Evolutionary conservation across 1,140 invertebrate genomes (phyloP).

Genomic region (Heliconius congener): DNA sequence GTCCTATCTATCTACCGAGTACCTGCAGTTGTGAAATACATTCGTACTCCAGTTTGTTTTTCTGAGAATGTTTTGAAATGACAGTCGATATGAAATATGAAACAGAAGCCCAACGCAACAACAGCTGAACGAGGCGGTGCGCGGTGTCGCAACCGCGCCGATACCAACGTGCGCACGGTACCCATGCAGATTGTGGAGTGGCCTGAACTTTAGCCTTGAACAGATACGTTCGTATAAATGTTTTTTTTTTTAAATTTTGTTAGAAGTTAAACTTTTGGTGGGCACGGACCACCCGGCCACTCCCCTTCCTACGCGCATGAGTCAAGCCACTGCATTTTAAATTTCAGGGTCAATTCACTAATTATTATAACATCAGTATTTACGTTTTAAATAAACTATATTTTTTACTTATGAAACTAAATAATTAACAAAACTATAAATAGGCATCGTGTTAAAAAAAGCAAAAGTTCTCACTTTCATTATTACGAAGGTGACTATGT

Average conservation of each 20-base stretch:
- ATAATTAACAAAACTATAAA: neutral
- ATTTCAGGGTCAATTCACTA: slow-evolving; percentile 14
- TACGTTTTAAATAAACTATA: neutral
- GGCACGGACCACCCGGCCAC: too few relatives aligned
- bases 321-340: neutral
- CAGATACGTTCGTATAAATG: too few relatives aligned
- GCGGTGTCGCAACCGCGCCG: neutral
- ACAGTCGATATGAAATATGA: neutral
- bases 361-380: slow-evolving; percentile 14
- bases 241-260: too few relatives aligned
- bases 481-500: too few relatives aligned
- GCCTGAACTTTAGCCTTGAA: too few relatives aligned
- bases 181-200: too few relatives aligned
- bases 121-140: neutral
- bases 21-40: neutral
- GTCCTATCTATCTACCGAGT: neutral
- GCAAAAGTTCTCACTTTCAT: too few relatives aligned
- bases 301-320: too few relatives aligned
- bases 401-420: neutral
- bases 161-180: neutral
- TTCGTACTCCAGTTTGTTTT: slow-evolving; percentile 10
- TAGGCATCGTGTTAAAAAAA: neutral
- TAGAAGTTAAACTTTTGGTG: too few relatives aligned
- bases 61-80: slow-evolving; percentile 11
- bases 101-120: neutral